Base-by-base conservation (phyloP, 2,888 invertebrate genomes). In the Dinocampus coccinellae region DNA sequence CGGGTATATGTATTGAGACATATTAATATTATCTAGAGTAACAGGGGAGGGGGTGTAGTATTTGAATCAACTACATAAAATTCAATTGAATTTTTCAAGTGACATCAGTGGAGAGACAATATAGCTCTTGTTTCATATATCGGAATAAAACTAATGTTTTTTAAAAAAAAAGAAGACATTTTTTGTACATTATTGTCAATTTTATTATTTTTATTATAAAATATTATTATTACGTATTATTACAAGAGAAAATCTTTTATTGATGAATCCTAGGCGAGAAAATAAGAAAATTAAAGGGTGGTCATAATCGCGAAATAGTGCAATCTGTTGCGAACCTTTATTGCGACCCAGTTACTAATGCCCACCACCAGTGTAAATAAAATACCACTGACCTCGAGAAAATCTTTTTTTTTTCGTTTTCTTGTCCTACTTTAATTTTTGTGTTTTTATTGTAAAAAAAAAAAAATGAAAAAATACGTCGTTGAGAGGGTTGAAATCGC, bases 301-400 rank as follows among this genome's bases (percentile, higher is more conserved):
- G 20, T 39, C 60, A 60, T 70, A 39, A 70, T 34, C 70, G 67
- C 71, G 69, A 69, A 73, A 67, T 64, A 68, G 71, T 73, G 72
- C 74, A 74, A 73, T 75, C 73, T 77, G 72, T 74, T 64, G 73
- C 69, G 55, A 73, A 77, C 64, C 70, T 66, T 70, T 57, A 65
- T 68, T 55, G 33, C 57, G 68, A 68, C 67, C 68, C 58, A 72
- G 68, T 72, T 72, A 53, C 64, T 72, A 63, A 63, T 63, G 58
- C 24, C 34, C 60, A 20, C 53, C 39, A 57, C 57, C 64, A n/a
- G 57, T 26, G 53, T 39, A 65, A 70, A 60, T 65, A 24, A 65
- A 65, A 66, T 61, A 70, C 60, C 61, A 70, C 52, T 70, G 67
- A 57, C 65, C 69, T 22, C 34, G 26, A 71, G 61, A 66, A 60